Evolutionary conservation across 2,797 vertebrate genomes (phyloP), one percentile per base, ranked within the genome.

Genomic region (Decapterus maruadsi): DNA sequence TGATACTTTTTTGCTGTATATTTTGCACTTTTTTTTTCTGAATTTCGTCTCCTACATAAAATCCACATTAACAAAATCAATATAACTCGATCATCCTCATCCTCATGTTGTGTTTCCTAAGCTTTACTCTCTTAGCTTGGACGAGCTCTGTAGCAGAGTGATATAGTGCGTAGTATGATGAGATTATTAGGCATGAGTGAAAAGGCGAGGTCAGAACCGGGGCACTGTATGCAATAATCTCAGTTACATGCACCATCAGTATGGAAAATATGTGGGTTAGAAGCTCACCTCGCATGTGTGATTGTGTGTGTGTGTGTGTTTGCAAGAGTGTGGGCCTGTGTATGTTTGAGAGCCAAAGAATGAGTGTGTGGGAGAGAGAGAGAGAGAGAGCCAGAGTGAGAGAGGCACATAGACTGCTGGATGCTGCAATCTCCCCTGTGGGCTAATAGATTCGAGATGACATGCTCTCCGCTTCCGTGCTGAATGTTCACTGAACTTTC

Each of bases 401-500:
- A 54, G 57, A 62, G 66, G 90, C 91, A 91, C 92, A 93, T 91
- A 88, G 90, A 86, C 90, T 94, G 89, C 88, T 91, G 93, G 93
- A 93, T 91, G 93, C 93, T 93, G 91, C 90, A 87, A 91, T 95
- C 96, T 96, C 96, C 97, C 96, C 95, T 95, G 95, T 95, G 97
- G 97, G 96, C 96, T 96, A 96, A 96, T 95, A 96, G 96, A 98
- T 98, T 96, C 89, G 96, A 96, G 94, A 94, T 96, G 96, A 96
- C 96, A 96, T 95, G 97, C 96, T 96, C 95, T 97, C 93, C 92
- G 96, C 92, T 96, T 96, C 95, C 93, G 94, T 90, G 90, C 95
- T 96, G 95, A 96, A 96, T 97, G 96, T 96, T 96, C 95, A 94
- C 95, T 97, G 96, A 97, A 97, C 96, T 97, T 97, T 97, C 97